These are phyloP conservation scores for Chrysaora quinquecirrha DNA, from an alignment of 30 jellyfish, hydroid and myxozoan genomes.

Conservation along the genomic window DNA sequence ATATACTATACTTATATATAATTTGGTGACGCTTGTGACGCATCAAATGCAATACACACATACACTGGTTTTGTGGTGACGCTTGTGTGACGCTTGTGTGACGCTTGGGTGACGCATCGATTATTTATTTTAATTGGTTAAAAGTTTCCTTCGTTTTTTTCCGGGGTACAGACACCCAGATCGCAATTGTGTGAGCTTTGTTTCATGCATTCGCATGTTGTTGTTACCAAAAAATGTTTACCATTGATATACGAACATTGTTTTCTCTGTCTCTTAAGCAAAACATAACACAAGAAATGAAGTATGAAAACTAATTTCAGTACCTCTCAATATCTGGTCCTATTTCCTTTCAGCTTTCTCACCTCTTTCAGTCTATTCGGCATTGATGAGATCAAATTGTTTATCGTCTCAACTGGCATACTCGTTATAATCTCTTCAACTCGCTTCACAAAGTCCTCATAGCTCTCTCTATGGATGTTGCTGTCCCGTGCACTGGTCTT, in stretches of 20 bases:
- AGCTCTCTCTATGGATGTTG: neutral
- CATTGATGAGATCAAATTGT: conserved; percentile 22
- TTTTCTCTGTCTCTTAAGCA: no score
- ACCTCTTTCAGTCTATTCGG: neutral
- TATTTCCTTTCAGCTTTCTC: neutral
- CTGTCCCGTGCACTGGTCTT: neutral
- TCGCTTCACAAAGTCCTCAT: neutral
- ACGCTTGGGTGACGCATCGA: no score
- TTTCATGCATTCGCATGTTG: no score
- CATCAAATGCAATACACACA: neutral
- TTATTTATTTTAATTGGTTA: no score
- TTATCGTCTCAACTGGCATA: neutral
- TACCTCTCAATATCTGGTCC: neutral
- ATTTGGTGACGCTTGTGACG: neutral
- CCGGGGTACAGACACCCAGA: no score
- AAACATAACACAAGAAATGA: no score
- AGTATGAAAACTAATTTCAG: no score
- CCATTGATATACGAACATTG: no score
- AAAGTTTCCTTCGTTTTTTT: no score
- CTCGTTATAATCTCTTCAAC: neutral
- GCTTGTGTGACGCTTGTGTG: neutral
- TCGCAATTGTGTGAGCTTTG: no score
- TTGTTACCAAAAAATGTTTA: no score
- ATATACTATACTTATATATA: neutral
- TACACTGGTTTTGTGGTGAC: neutral